Percentiles rank a stretch among this genome's conserved stretches.
phyloP scores from a whole-genome alignment of 1,140 invertebrate species.

The Zaprionus davidi region DNA sequence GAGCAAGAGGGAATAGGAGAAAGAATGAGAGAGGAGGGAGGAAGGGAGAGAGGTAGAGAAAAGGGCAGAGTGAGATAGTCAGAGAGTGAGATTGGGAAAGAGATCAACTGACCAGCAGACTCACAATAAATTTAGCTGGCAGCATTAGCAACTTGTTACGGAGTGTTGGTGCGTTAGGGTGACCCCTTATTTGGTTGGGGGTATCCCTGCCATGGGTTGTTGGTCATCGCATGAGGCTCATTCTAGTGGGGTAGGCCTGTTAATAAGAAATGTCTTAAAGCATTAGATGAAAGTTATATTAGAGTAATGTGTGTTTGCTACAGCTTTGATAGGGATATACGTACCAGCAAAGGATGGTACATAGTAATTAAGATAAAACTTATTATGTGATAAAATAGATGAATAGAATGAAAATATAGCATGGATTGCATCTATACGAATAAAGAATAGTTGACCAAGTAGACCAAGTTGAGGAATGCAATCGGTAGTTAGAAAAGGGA shows the following conservation, averaged over 20 bases:
- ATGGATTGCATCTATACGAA: not conserved
- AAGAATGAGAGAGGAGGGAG: constrained; percentile 3
- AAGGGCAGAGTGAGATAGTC: constrained; percentile 2
- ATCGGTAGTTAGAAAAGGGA: too few relatives aligned
- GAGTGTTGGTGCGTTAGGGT: constrained; percentile 23
- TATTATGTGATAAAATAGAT: not conserved
- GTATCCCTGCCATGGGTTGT: not conserved
- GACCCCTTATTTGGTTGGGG: not conserved
- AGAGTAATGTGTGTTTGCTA: not conserved
- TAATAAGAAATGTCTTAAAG: constrained; percentile 12
- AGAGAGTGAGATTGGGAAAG: not conserved
- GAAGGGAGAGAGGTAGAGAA: not conserved
- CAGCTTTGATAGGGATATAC: not conserved
- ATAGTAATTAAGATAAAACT: not conserved
- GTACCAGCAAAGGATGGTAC: not conserved
- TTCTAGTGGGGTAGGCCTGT: constrained; percentile 1
- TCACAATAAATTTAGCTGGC: constrained; percentile 67
- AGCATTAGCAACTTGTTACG: constrained; percentile 62
- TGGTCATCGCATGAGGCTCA: not conserved
- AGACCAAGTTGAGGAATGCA: too few relatives aligned
- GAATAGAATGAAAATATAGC: not conserved
- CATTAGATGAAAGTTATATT: constrained; percentile 2
- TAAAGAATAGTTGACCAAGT: not conserved
- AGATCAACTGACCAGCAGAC: constrained; percentile 40
- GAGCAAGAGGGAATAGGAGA: not conserved